Conservation (phyloP, 2,888 invertebrate genomes). For the Saturnia pavonia region DNA sequence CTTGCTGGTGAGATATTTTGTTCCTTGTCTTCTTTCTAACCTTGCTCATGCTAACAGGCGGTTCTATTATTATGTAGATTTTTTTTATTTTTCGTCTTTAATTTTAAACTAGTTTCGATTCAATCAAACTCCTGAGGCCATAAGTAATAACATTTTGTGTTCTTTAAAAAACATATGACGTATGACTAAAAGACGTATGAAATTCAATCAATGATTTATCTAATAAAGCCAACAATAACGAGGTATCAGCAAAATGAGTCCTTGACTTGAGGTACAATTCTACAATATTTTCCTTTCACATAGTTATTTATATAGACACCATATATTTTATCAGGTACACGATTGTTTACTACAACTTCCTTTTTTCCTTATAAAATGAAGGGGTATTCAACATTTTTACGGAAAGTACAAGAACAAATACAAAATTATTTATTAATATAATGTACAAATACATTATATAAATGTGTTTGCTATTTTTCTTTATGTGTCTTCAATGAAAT, state of each 20-base stretch:
- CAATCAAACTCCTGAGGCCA: too few species aligned
- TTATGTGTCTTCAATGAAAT: slow-evolving; percentile 7
- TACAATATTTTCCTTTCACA: slow-evolving; percentile 2
- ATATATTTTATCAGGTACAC: slow-evolving; percentile 33
- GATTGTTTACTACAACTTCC: slow-evolving; percentile 32
- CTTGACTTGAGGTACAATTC: not conserved
- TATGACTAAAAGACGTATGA: not conserved
- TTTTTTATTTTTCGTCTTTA: not conserved
- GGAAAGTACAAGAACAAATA: too few species aligned
- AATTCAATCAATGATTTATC: not conserved
- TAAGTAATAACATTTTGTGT: too few species aligned
- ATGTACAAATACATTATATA: not conserved
- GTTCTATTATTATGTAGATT: not conserved
- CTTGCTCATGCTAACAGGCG: not conserved
- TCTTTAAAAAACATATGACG: not conserved
- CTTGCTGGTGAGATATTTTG: slow-evolving; percentile 90
- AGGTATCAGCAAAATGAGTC: slow-evolving; percentile 1
- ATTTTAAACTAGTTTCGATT: not conserved
- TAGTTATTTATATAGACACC: not conserved
- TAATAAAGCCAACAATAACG: not conserved
- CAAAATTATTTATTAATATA: too few species aligned
- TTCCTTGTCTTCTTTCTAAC: not conserved
- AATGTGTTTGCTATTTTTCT: not conserved
- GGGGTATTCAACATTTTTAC: slow-evolving; percentile 36
- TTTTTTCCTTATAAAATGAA: slow-evolving; percentile 43